phyloP scores from a whole-genome alignment of 2,797 vertebrate genomes.

The Halcyon smyrnensis region DNA sequence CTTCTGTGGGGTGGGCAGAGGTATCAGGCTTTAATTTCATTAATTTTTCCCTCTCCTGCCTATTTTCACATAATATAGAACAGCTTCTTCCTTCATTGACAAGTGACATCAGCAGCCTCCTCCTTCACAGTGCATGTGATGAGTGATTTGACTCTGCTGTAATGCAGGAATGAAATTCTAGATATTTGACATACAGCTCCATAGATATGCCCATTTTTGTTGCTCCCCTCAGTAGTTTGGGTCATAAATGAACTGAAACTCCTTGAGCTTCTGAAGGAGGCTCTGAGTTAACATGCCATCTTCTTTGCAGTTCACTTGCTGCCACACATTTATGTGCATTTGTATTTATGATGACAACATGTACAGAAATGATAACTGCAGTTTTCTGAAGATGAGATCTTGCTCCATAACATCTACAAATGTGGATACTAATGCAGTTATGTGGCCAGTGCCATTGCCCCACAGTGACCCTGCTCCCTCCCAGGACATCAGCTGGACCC shows the following conservation, averaged over 20 bases:
- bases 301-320: constrained; percentile 49
- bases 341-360: constrained; percentile 61
- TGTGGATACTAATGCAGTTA: too few relatives aligned
- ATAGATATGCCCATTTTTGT: background rate
- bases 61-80: background rate
- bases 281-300: constrained; percentile 41
- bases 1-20: background rate
- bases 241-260: constrained; percentile 26
- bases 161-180: background rate
- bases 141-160: background rate
- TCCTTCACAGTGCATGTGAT: background rate
- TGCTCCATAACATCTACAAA: background rate
- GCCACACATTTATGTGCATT: constrained; percentile 21
- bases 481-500: background rate
- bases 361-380: constrained; percentile 23
- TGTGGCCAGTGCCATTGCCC: background rate
- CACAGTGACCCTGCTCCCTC: background rate
- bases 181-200: background rate
- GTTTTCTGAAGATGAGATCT: background rate
- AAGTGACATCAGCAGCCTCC: background rate
- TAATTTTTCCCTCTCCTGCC: background rate
- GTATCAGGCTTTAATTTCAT: background rate
- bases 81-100: background rate
- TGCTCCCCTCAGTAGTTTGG: background rate
- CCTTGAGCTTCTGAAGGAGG: constrained; percentile 56